Base-by-base conservation (phyloP, 2,113 vertebrate species). In the Scytalopus superciliaris region DNA sequence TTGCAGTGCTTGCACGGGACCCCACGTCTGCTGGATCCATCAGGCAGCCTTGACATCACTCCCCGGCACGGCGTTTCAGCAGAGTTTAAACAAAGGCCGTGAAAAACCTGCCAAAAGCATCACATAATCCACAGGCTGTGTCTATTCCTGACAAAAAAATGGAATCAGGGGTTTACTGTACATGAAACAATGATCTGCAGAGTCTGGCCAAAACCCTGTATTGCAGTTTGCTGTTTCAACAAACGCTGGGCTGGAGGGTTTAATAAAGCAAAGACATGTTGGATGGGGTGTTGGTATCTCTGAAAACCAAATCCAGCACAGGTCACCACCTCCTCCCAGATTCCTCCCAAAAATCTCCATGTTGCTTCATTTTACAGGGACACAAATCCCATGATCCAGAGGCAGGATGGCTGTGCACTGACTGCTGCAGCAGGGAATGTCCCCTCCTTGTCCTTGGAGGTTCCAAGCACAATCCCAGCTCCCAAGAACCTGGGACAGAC, bases 91-190 rank as follows among this genome's bases (percentile, higher is more conserved):
- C 89, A 95, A 95, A 96, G 90, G 76, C 91, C 25, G 11, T 56
- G 91, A 81, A 78, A 90, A 94, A 97, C 63, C 68, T 94, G 95
- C 90, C 95, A 95, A 94, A 92, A 94, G 72, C 90, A 89, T 94
- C 95, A 74, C 90, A 81, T 88, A 93, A 95, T 93, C 94, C 92
- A 86, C 85, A 86, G 2, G 3, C 87, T 94, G 80, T 17, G 84
- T 90, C 90, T 95, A 37, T 37, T 69, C 78, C 62, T 53, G 19
- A 64, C 59, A 62, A 42, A 33, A 37, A 59, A 59, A 69, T 2
- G 33, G 39, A 94, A 88, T 74, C 12, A 23, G 39, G 47, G n/a
- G 83, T 84, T 95, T 96, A 76, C 64, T 93, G 79, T 70, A 96
- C 88, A 88, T 86, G 93, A 86, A 96, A 96, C 75, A 68, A 87